These are phyloP conservation scores for Eublepharis macularius DNA, from an alignment of 2,113 vertebrate genomes.

Conservation along the genomic window DNA sequence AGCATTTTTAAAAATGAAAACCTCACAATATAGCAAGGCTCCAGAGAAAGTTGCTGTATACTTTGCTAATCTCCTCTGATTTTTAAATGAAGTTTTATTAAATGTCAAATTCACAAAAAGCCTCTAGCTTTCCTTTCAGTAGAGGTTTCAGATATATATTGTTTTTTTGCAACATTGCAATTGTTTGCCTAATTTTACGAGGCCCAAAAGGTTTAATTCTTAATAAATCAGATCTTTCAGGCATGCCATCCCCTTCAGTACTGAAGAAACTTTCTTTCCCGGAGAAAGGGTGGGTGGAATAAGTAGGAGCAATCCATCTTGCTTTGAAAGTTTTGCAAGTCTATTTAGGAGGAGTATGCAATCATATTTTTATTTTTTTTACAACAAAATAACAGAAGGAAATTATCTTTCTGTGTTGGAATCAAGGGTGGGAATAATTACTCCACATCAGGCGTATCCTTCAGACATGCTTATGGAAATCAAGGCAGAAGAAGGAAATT, in stretches of 20 bases:
- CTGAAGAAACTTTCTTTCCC: background rate
- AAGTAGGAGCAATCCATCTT: conserved; percentile 6
- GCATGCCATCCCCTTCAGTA: background rate
- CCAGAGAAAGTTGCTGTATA: background rate
- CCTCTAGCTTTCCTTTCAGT: conserved; percentile 21
- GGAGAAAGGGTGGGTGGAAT: background rate
- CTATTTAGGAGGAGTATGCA: background rate
- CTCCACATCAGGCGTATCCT: background rate
- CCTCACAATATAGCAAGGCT: background rate
- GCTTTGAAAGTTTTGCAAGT: background rate
- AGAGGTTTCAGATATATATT: background rate
- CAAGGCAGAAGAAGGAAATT: background rate
- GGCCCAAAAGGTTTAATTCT: background rate
- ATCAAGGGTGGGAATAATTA: conserved; percentile 13
- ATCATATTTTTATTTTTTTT: background rate
- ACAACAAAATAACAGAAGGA: background rate
- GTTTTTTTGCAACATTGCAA: background rate
- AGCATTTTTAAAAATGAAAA: background rate
- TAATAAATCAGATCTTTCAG: conserved; percentile 15
- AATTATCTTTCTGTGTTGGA: background rate
- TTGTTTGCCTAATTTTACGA: conserved; percentile 26
- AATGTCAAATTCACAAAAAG: conserved; percentile 32
- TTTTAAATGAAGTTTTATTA: conserved; percentile 41
- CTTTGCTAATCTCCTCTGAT: conserved; percentile 25
- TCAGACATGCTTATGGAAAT: background rate